A percentile compares a stretch with the other conserved stretches of the same genome.
Conservation (phyloP, 2,113 vertebrate genomes). For the Plestiodon gilberti region DNA sequence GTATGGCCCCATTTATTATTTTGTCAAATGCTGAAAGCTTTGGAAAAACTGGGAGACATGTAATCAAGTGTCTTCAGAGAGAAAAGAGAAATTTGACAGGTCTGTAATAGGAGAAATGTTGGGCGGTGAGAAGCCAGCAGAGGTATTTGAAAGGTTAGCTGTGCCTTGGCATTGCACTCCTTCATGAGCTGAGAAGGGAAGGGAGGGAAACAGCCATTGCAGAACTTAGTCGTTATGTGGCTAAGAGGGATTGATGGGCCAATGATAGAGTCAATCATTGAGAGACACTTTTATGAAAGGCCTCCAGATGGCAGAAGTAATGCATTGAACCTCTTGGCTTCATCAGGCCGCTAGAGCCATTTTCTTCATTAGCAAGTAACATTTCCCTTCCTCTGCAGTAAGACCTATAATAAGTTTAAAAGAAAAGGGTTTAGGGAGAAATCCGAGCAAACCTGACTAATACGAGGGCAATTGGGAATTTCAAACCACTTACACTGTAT, state of each 20-base stretch:
- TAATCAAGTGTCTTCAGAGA: background rate
- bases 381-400: conserved; percentile 30
- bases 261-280: conserved; percentile 28
- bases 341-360: background rate
- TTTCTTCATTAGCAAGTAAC: conserved; percentile 29
- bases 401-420: conserved; percentile 17
- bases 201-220: background rate
- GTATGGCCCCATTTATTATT: background rate
- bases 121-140: background rate
- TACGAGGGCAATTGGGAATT: conserved; percentile 16
- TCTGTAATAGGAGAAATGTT: conserved; percentile 26
- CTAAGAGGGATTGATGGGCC: conserved; percentile 35
- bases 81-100: conserved; percentile 9
- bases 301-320: conserved; percentile 54
- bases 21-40: conserved; percentile 24
- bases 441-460: background rate
- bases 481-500: background rate
- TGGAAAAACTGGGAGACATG: conserved; percentile 19
- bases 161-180: background rate
- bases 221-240: conserved; percentile 12
- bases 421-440: background rate
- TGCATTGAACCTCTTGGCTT: conserved; percentile 25
- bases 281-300: conserved; percentile 34
- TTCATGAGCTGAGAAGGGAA: background rate
- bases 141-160: background rate